Evolutionary conservation across 2,797 vertebrate species (phyloP).

Genomic region (Diglossa cyanea): DNA sequence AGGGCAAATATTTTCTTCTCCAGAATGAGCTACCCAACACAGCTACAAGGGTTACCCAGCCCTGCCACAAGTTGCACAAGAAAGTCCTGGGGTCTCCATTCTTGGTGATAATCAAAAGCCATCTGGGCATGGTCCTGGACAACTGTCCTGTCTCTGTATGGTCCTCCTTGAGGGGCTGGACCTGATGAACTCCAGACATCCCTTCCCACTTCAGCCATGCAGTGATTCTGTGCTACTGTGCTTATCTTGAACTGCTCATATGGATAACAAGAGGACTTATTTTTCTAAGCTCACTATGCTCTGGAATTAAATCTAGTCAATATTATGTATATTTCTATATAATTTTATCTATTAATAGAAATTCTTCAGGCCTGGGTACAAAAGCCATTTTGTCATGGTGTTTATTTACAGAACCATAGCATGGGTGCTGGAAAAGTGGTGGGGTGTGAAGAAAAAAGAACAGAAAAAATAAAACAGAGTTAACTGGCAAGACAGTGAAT

Average conservation of each 20-base stretch:
- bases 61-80: neutral
- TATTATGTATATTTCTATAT: neutral
- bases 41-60: neutral
- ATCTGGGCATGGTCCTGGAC: neutral
- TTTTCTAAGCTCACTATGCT: neutral
- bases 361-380: neutral
- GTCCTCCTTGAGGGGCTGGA: neutral
- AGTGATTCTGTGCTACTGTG: neutral
- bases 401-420: neutral
- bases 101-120: neutral
- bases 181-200: neutral
- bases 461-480: neutral
- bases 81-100: neutral
- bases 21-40: neutral
- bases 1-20: neutral
- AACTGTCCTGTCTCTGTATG: neutral
- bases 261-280: neutral
- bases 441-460: neutral
- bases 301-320: neutral
- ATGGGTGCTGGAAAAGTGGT: neutral
- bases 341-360: neutral
- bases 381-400: neutral
- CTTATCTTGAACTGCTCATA: neutral
- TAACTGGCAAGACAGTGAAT: neutral
- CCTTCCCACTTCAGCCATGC: neutral